Base-by-base conservation (phyloP, 2,113 vertebrate species). In the Esox niger region DNA sequence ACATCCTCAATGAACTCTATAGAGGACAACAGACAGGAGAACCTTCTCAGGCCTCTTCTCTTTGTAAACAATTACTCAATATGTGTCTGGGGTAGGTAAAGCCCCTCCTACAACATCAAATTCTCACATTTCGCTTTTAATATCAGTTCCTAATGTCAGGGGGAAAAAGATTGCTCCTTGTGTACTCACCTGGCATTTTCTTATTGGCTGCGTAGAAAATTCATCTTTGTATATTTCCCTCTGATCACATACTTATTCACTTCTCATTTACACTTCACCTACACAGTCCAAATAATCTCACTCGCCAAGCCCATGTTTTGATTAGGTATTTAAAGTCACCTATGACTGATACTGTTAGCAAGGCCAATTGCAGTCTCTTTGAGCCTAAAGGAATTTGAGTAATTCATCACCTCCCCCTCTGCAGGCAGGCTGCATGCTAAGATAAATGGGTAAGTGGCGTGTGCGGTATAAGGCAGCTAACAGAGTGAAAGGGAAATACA, bases 391-490 rank as follows among this genome's bases (percentile, higher is more conserved):
- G 31, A 23, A 35, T n/a, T 5, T 11, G n/a, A n/a, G 26, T 58
- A 13, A 20, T 3, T 29, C 23, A 13, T 27, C 56, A 30, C 27
- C 57, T 62, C 29, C 11, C 3, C 2, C n/a, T 49, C 10, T 55
- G 10, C 3, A 73, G 83, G 79, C 81, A 83, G 79, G 70, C 63
- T 81, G 84, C 87, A 88, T 87, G 84, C 86, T 86, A 72, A 80
- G 79, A 69, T 76, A 84, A 69, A 69, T 72, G 75, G n/a, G n/a
- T 73, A 79, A 64, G 73, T 25, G n/a, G 69, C 21, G 32, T 79
- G 25, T 8, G 43, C 68, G 59, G 66, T 81, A 46, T 85, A 84
- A 86, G 76, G 84, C 80, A 79, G 75, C 73, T 68, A 70, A 81
- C 70, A 47, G 74, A 72, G 63, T 25, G 52, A 75, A 70, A 82